Evolutionary conservation across 92 coral and sea anemone genomes (phyloP).

Genomic region (Epizoanthus rinbou): DNA sequence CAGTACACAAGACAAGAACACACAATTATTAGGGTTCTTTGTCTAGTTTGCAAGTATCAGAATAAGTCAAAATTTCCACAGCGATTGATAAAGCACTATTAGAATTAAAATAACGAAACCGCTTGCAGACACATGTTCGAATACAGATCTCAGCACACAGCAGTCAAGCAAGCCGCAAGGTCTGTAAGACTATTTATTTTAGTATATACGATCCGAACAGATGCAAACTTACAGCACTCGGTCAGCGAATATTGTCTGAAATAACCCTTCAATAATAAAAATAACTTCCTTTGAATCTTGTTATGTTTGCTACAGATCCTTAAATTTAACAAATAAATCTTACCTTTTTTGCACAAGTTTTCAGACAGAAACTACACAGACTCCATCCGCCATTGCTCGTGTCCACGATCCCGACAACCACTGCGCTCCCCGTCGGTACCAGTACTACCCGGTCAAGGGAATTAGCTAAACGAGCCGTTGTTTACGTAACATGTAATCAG

Average conservation of each 20-base stretch:
- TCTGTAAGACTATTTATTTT: too few relatives aligned
- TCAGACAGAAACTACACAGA: neutral
- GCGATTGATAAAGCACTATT: too few relatives aligned
- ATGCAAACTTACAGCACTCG: neutral
- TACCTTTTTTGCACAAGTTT: constrained; percentile 7
- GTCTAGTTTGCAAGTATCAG: too few relatives aligned
- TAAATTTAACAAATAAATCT: neutral
- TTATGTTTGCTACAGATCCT: neutral
- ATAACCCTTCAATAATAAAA: neutral
- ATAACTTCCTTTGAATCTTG: neutral
- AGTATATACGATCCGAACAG: neutral
- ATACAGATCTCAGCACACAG: too few relatives aligned
- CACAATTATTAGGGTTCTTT: too few relatives aligned
- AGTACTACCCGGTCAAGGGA: constrained; percentile 20
- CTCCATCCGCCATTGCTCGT: constrained; percentile 36
- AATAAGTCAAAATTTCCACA: too few relatives aligned
- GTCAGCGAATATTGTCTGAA: neutral
- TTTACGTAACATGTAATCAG: constrained; percentile 43
- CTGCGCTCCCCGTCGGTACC: constrained; percentile 8
- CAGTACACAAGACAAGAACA: too few relatives aligned
- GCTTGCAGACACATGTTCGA: too few relatives aligned
- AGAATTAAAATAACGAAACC: too few relatives aligned
- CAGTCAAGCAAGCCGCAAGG: too few relatives aligned
- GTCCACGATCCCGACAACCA: neutral
- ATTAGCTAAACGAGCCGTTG: constrained; percentile 40